Base-by-base conservation (phyloP, 2,797 vertebrate genomes). In the Cyprinella venusta region DNA sequence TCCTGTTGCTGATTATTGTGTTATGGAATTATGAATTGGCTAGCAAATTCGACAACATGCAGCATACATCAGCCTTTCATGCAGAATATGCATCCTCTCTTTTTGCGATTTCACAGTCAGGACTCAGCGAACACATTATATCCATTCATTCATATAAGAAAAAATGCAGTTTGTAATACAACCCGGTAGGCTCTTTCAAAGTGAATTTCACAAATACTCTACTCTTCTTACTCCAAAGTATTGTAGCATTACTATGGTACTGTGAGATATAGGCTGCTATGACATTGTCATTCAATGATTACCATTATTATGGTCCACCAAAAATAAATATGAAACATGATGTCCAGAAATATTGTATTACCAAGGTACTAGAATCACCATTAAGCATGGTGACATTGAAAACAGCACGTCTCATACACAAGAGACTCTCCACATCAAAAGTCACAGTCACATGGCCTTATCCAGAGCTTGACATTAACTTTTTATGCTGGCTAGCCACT, bases 11-110 rank as follows among this genome's bases (percentile, higher is more conserved):
- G 38, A 54, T 76, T 80, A 83, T 70, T 75, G 18, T 6, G 64
- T 87, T 84, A 67, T 1, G 6, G 76, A 88, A 54, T 76, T 74
- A 63, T 54, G 36, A 84, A 76, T 76, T 26, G 42, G 59, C 56
- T 61, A 26, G 68, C 40, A 19, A 64, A 86, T 82, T 48, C 75
- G 21, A 59, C 5, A 59, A 10, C 24, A 30, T 12, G 74, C 38
- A 24, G 38, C 59, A 69, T n/a, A 33, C 79, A 26, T 77, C 59
- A 71, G 1, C 26, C 61, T 67, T 75, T 18, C 8, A 68, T 42
- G 54, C 10, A 64, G 38, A 48, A 87, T 69, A 70, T 68, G 69
- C 71, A 82, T 71, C 76, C 76, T 82, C 38, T 68, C 48, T 75
- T 70, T 75, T 54, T 84, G 48, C 42, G 15, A 38, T 48, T 77